Evolutionary conservation across 2,888 invertebrate species (phyloP).

Genomic region (Volucella inanis): DNA sequence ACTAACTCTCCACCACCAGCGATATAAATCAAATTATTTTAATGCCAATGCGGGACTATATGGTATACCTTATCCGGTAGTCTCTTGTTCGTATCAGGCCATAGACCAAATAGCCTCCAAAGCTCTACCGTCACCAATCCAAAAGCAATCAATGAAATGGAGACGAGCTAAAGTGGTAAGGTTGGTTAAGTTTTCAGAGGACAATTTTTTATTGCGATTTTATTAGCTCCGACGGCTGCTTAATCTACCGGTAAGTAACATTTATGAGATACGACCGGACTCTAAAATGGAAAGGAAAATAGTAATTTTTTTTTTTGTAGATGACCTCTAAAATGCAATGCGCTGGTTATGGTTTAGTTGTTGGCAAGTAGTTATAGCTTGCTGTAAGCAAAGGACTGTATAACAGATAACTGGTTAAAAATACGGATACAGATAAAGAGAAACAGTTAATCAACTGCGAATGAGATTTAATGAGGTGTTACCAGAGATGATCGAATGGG

Average conservation of each 20-base stretch:
- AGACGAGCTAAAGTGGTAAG: background rate
- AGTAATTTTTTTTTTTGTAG: conserved; percentile 25
- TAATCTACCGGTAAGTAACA: background rate
- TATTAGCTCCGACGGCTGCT: conserved; percentile 5
- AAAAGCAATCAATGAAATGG: conserved; percentile 13
- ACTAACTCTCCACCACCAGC: conserved; percentile 4
- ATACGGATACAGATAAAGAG: conserved; percentile 19
- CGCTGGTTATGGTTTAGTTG: conserved; percentile 17
- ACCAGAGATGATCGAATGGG: conserved; percentile 45
- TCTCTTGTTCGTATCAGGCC: background rate
- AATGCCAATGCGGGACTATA: conserved; percentile 26
- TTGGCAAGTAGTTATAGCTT: conserved; percentile 42
- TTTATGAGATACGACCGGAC: conserved; percentile 26
- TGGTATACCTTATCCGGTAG: conserved; percentile 1
- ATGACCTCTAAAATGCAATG: conserved; percentile 5
- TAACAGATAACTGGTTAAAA: conserved; percentile 12
- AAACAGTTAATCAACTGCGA: conserved; percentile 59
- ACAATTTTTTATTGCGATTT: conserved; percentile 22
- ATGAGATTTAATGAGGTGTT: conserved; percentile 56
- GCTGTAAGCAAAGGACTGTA: background rate
- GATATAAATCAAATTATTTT: conserved; percentile 63
- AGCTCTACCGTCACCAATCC: background rate
- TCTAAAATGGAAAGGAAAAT: conserved; percentile 34
- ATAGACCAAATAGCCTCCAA: conserved; percentile 2
- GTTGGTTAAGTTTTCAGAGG: conserved; percentile 1